Base-by-base conservation (phyloP, 2,888 invertebrate species). In the Aelia acuminata region DNA sequence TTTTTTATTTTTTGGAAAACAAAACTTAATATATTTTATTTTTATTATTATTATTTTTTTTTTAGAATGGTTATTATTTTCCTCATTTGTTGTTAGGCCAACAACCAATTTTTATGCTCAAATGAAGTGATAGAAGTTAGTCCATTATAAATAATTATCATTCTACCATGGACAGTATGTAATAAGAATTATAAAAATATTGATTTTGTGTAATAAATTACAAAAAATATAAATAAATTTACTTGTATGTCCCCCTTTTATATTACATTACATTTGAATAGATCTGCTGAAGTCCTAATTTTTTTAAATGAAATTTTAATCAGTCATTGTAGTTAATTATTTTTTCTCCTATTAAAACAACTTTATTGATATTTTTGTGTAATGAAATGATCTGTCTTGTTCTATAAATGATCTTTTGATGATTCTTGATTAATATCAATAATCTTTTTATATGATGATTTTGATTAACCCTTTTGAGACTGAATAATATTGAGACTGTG, bases 141-240 rank as follows among this genome's bases (percentile, higher is more conserved):
- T 63, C 11, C 31, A 63, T 63, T 63, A 7, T 63, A 4, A 57
- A 63, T 31, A 63, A 26, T 63, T 63, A 13, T 63, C 50, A 26
- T 57, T 57, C 31, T 63, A 18, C 63, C 31, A 63, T 63, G 63
- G 31, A 63, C 31, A 1, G 1, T 31, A 5, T 31, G 31, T 63
- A 63, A 63, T 31, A 31, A 31, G 63, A 63, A 63, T 63, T 15
- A 31, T 7, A 1, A 63, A 31, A 63, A 63, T 31, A 31, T 63
- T 63, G 31, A 63, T 63, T 63, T 63, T 31, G 31, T 63, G 31
- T 63, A 63, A 63, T 31, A 31, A 63, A 63, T 57, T 63, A 31
- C 31, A 63, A 63, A 63, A 26, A 63, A 63, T 63, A 63, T 31
- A 63, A 63, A 63, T 63, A 31, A 63, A 63, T 63, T 31, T 63